A percentile compares a stretch with the other conserved stretches of the same genome.
Conservation (phyloP, 2,888 invertebrate species). For the Elmis aenea region DNA sequence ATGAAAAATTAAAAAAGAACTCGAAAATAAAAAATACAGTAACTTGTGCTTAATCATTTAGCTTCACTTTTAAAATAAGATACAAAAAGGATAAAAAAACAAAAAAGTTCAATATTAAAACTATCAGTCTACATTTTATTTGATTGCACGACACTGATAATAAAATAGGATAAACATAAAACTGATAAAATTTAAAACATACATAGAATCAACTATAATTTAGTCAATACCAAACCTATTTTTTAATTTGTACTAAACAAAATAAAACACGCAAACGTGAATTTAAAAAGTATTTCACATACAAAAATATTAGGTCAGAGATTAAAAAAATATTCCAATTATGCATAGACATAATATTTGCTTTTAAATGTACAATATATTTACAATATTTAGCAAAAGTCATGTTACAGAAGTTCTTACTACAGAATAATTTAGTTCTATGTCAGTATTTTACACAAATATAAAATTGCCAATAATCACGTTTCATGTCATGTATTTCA, state of each 20-base stretch:
- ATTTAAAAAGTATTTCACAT: constrained; percentile 34
- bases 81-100: constrained; percentile 21
- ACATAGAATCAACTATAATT: constrained; percentile 37
- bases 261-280: constrained; percentile 27
- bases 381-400: constrained; percentile 46
- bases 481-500: no score
- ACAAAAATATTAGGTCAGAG: constrained; percentile 34
- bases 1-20: no score
- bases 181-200: constrained; percentile 33
- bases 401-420: constrained; percentile 34
- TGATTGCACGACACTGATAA: constrained; percentile 46
- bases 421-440: constrained; percentile 39
- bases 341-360: constrained; percentile 42
- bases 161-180: constrained; percentile 40
- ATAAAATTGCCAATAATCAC: constrained; percentile 45
- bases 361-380: constrained; percentile 46
- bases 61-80: background rate
- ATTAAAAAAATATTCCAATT: constrained; percentile 21
- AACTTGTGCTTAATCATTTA: no score
- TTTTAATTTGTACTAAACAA: constrained; percentile 41
- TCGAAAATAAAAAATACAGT: no score
- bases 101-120: constrained; percentile 34
- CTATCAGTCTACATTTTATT: constrained; percentile 46
- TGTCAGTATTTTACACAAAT: constrained; percentile 34
- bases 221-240: constrained; percentile 39